phyloP scores from a whole-genome alignment of 2,888 invertebrate genomes.

The Limnephilus lunatus region DNA sequence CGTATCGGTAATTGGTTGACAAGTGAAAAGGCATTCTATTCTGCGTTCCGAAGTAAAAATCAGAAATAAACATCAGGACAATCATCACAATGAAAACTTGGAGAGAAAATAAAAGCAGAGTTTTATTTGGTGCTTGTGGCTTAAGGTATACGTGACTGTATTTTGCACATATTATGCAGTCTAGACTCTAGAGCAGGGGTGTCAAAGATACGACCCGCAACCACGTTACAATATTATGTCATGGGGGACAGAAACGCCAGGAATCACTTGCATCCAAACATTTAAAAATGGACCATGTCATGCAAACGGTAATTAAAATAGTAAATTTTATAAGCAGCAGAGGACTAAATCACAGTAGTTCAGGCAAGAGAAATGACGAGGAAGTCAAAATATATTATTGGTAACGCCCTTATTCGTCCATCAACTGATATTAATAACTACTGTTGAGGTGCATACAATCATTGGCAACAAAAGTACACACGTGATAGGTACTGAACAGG shows the following conservation, averaged over 20 bases:
- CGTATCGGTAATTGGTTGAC: neutral
- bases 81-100: constrained; percentile 23
- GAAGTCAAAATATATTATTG: neutral
- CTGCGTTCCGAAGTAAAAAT: neutral
- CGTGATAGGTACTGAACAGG: neutral
- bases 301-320: no score
- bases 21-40: neutral
- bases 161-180: neutral
- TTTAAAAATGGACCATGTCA: no score
- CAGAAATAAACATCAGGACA: constrained; percentile 18
- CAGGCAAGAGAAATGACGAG: no score
- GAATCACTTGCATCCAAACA: no score
- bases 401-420: neutral
- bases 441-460: neutral
- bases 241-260: no score
- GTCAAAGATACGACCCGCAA: no score
- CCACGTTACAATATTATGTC: no score
- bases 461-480: neutral
- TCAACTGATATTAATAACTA: neutral
- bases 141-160: neutral
- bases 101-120: constrained; percentile 18
- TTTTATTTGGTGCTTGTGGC: neutral
- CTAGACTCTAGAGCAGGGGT: neutral
- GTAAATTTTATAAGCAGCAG: no score
- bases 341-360: no score